These are phyloP conservation scores for Dinoponera quadriceps DNA, from an alignment of 1,140 invertebrate genomes.

Conservation along the genomic window DNA sequence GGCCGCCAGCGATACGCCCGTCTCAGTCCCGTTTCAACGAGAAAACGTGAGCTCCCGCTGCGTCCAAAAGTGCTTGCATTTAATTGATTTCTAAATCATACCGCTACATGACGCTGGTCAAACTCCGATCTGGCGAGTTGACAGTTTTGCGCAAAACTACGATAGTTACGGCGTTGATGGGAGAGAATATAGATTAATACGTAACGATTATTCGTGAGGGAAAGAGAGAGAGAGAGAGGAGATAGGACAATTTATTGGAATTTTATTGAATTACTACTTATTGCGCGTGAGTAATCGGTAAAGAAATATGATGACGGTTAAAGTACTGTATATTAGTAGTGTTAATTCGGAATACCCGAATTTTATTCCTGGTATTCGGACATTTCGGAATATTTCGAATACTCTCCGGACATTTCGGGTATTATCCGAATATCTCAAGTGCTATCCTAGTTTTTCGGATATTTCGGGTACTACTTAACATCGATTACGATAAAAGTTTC, in stretches of 20 bases:
- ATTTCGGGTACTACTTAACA: no score
- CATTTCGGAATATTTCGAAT: no score
- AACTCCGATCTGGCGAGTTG: neutral
- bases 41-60: neutral
- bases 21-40: slow-evolving; percentile 25
- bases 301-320: neutral
- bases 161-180: neutral
- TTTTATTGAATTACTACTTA: neutral
- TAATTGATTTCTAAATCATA: slow-evolving; percentile 50
- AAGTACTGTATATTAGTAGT: neutral
- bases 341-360: no score
- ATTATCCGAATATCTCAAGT: no score
- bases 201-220: no score
- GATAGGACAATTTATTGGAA: no score
- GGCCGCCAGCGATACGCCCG: neutral
- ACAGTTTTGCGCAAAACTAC: neutral
- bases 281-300: neutral
- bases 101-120: neutral
- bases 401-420: no score
- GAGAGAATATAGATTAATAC: neutral
- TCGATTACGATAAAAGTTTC: slow-evolving; percentile 1
- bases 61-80: slow-evolving; percentile 20
- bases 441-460: no score
- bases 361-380: no score
- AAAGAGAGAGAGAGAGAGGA: no score